phyloP scores from a whole-genome alignment of 1,140 invertebrate species.

The Portunus trituberculatus region DNA sequence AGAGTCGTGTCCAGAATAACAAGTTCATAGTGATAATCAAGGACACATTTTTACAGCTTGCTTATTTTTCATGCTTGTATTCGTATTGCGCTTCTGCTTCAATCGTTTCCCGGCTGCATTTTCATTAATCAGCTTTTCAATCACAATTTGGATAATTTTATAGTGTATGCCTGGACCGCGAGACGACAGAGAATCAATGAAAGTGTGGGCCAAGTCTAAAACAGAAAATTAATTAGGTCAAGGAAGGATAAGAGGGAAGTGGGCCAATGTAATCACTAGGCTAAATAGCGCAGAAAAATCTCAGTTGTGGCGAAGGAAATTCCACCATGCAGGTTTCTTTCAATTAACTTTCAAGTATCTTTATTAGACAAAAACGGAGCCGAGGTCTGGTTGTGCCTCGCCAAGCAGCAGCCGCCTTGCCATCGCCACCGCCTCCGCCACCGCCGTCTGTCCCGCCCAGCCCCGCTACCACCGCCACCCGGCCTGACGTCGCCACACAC shows the following conservation, averaged over 20 bases:
- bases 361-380: background rate
- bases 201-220: background rate
- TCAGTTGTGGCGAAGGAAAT: constrained; percentile 13
- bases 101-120: no score
- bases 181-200: background rate
- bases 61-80: background rate
- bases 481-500: background rate
- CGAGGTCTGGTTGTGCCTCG: background rate
- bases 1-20: background rate
- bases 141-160: background rate
- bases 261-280: background rate
- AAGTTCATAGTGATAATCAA: background rate
- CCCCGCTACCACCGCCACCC: background rate
- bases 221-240: background rate
- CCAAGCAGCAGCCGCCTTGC: background rate
- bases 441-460: background rate
- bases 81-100: no score
- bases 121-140: background rate
- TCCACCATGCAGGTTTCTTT: background rate
- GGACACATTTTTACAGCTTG: background rate
- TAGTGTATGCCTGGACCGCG: background rate
- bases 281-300: constrained; percentile 23
- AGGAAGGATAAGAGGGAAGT: background rate
- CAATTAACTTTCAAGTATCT: constrained; percentile 23
- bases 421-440: background rate